A percentile compares a stretch with the other conserved stretches of the same genome.
Conservation (phyloP, 2,797 vertebrate genomes). For the Macropus fuliginosus region DNA sequence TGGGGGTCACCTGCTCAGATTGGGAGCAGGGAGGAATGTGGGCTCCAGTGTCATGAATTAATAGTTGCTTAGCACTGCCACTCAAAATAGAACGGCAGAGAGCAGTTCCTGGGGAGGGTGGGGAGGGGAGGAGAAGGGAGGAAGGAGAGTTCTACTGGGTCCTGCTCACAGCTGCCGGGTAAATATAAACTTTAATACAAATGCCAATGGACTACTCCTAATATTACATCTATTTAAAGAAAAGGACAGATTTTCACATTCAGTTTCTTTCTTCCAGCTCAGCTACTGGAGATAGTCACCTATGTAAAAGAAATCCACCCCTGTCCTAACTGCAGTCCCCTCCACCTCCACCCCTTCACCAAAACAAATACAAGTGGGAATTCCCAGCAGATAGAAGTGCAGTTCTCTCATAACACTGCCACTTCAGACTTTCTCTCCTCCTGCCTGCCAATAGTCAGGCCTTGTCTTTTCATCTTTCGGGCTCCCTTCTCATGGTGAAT, state of each 20-base stretch:
- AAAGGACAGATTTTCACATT: constrained; percentile 53
- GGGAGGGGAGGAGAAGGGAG: background rate
- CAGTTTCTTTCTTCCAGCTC: constrained; percentile 38
- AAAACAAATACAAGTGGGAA: background rate
- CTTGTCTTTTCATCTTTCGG: background rate
- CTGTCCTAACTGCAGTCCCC: background rate
- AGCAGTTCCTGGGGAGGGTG: background rate
- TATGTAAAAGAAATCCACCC: background rate
- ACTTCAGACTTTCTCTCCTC: background rate
- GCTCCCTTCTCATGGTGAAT: background rate
- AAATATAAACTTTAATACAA: constrained; percentile 65
- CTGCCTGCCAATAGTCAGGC: background rate
- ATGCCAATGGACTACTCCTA: constrained; percentile 59
- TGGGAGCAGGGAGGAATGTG: background rate
- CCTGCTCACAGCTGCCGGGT: constrained; percentile 43
- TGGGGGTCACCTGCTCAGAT: background rate
- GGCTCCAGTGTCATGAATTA: constrained; percentile 3
- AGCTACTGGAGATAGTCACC: background rate
- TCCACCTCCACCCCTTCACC: background rate
- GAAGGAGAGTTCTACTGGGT: background rate
- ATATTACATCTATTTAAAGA: constrained; percentile 60
- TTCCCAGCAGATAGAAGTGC: background rate
- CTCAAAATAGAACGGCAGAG: background rate
- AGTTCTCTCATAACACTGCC: background rate
- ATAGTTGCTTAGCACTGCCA: constrained; percentile 28